phyloP scores from a whole-genome alignment of 2,797 vertebrate species.

The Mus caroli region DNA sequence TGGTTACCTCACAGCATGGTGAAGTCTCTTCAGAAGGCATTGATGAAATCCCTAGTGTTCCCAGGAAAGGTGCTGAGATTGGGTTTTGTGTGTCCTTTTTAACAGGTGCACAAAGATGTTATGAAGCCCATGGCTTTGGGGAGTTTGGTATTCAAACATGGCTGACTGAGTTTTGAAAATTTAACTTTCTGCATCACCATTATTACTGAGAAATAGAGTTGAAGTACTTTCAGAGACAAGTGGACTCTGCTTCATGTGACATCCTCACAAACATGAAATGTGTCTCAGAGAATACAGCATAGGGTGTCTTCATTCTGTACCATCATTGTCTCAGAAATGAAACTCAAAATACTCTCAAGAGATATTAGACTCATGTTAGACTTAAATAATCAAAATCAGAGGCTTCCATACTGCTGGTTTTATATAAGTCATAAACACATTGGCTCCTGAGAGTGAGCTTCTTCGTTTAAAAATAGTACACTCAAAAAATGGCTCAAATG shows the following conservation, averaged over 20 bases:
- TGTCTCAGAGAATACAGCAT: slow-evolving; percentile 12
- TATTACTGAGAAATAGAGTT: slow-evolving; percentile 38
- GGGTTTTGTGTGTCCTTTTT: slow-evolving; percentile 58
- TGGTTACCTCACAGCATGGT: slow-evolving; percentile 46
- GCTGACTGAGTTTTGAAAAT: slow-evolving; percentile 56
- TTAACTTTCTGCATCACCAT: not conserved
- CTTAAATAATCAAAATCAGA: not conserved
- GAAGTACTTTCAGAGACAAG: not conserved
- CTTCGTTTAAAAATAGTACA: not conserved
- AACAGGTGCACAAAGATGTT: not conserved
- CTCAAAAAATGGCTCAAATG: not conserved
- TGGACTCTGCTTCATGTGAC: not conserved
- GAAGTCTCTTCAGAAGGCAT: slow-evolving; percentile 58
- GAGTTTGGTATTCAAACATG: slow-evolving; percentile 55
- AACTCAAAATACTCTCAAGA: slow-evolving; percentile 1
- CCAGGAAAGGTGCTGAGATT: slow-evolving; percentile 33
- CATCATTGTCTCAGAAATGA: not conserved
- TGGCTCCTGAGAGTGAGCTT: not conserved
- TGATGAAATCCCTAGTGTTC: slow-evolving; percentile 61
- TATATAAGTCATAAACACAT: not conserved
- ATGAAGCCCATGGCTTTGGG: slow-evolving; percentile 19
- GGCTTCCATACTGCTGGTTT: not conserved
- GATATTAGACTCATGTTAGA: slow-evolving; percentile 8
- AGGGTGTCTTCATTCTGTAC: not conserved
- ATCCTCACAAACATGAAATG: slow-evolving; percentile 33